phyloP scores from a whole-genome alignment of 2,888 invertebrate species.

The Halictus quadricinctus region DNA sequence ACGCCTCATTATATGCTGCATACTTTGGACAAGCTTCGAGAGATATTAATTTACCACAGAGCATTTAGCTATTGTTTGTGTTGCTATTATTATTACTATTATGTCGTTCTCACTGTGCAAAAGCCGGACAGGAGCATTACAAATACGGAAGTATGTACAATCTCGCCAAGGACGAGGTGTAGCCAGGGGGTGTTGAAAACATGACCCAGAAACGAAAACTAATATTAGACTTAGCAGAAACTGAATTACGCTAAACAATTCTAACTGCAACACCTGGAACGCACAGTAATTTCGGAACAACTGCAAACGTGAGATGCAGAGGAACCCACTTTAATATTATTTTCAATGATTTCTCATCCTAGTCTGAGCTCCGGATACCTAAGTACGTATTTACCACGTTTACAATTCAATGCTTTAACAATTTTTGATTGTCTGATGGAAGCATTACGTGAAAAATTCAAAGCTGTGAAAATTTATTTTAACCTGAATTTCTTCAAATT shows the following conservation, averaged over 20 bases:
- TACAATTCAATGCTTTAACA: too few relatives aligned
- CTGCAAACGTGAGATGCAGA: background rate
- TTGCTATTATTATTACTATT: background rate
- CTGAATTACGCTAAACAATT: conserved; percentile 5
- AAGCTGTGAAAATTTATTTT: too few relatives aligned
- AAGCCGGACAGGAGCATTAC: background rate
- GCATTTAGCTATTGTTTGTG: background rate
- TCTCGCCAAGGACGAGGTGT: background rate
- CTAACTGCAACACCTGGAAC: background rate
- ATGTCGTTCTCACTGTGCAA: background rate
- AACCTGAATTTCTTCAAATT: too few relatives aligned
- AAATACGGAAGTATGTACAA: background rate
- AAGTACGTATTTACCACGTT: background rate
- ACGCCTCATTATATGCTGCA: too few relatives aligned
- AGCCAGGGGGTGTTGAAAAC: conserved; percentile 4
- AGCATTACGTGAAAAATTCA: too few relatives aligned
- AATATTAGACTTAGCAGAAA: conserved; percentile 8
- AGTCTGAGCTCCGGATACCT: background rate
- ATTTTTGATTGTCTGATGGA: too few relatives aligned
- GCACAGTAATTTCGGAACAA: background rate
- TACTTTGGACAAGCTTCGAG: background rate
- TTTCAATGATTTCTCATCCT: background rate
- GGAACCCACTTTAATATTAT: background rate
- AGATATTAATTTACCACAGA: background rate
- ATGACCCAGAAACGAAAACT: conserved; percentile 12